Conservation (phyloP, 2,797 vertebrate genomes). For the Sparidentex hasta region DNA sequence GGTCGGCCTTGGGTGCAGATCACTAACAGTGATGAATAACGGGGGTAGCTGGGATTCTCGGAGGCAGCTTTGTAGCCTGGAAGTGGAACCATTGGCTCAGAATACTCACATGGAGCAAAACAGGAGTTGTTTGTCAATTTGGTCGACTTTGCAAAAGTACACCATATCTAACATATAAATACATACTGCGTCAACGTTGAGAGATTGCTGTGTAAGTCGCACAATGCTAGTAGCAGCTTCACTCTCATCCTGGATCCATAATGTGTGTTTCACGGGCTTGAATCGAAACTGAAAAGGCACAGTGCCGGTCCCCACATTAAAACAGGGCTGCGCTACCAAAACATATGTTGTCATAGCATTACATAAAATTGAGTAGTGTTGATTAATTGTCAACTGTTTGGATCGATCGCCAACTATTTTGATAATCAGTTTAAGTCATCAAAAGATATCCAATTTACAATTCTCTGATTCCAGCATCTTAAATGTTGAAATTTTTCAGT, state of each 20-base stretch:
- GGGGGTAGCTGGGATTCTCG: constrained; percentile 31
- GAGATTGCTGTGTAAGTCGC: not conserved
- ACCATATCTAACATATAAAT: not conserved
- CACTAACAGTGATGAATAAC: constrained; percentile 52
- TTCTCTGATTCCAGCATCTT: too few relatives aligned
- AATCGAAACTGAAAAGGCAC: constrained; percentile 27
- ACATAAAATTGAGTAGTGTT: too few relatives aligned
- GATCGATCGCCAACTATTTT: too few relatives aligned
- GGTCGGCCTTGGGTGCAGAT: constrained; percentile 44
- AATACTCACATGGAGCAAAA: constrained; percentile 12
- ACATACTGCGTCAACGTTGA: constrained; percentile 27
- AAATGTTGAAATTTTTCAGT: too few relatives aligned
- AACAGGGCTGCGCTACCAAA: not conserved
- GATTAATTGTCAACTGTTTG: too few relatives aligned
- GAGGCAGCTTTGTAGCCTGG: constrained; percentile 22
- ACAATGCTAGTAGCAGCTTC: constrained; percentile 29
- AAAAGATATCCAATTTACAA: too few relatives aligned
- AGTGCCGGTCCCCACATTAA: not conserved
- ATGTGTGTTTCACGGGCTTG: constrained; percentile 18
- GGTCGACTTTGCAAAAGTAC: constrained; percentile 13
- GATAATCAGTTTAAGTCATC: too few relatives aligned
- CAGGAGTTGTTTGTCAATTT: constrained; percentile 17
- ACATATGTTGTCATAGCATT: not conserved
- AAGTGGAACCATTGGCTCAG: not conserved
- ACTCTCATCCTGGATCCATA: constrained; percentile 6